A percentile compares a stretch with the other conserved stretches of the same genome.
Conservation (phyloP, 2,113 vertebrate species). For the Chelonoidis abingdonii region DNA sequence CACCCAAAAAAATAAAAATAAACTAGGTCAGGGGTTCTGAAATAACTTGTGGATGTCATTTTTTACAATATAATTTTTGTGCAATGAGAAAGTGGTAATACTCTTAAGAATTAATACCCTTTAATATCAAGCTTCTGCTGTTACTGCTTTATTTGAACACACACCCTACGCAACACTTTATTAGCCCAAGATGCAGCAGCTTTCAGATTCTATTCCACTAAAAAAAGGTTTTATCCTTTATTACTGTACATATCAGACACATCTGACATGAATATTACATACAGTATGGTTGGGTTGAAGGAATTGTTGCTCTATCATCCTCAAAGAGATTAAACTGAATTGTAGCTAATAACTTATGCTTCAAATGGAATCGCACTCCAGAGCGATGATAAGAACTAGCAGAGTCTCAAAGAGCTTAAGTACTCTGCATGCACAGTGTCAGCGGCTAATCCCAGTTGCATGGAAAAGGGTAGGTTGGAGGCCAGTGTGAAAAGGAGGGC, state of each 20-base stretch:
- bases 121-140: not conserved
- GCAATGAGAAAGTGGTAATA: not conserved
- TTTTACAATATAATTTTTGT: not conserved
- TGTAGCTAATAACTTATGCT: not conserved
- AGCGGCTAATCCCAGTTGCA: not conserved
- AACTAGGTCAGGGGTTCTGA: fast-evolving
- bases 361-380: not conserved
- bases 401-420: not conserved
- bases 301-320: not conserved
- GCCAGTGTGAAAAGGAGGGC: not conserved
- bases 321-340: not conserved
- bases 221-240: not conserved
- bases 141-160: not conserved
- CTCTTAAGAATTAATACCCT: not conserved
- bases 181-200: not conserved
- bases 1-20: fast-evolving
- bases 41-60: not conserved
- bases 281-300: not conserved
- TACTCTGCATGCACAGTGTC: not conserved
- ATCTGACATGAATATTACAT: not conserved
- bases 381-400: not conserved
- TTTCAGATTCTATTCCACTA: not conserved
- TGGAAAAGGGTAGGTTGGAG: not conserved
- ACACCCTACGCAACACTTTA: fast-evolving
- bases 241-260: not conserved